Evolutionary conservation across 2,797 vertebrate genomes (phyloP), one percentile per base, ranked within the genome.

Genomic region (Emydoidea blandingii): DNA sequence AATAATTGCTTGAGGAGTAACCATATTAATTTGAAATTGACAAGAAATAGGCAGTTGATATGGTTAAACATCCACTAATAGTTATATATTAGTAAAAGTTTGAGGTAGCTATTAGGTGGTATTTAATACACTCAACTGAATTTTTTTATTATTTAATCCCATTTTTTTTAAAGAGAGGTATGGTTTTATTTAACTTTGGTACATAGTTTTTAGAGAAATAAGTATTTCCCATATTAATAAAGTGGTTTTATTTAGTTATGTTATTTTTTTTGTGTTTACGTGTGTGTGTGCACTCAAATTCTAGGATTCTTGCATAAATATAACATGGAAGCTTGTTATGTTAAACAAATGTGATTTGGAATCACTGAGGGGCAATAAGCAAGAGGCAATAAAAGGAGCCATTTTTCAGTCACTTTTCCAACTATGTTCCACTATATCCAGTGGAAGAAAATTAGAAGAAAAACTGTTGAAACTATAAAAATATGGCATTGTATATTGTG

Each of bases 401-500:
- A 97, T 97, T 97, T 96, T 93, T 86, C 4, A 62, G 83, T 94
- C 1, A 1, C 92, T 96, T 97, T 87, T 95, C 85, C 90, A 89
- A 72, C 65, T 94, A 50, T 85, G 56, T 88, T 88, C 86, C 93
- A 72, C 97, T 96, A 85, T 57, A 23, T 87, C 93, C 92, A 97
- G 90, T 96, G 91, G 89, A 90, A 62, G 88, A 93, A 97, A 97
- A 95, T 96, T 76, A 87, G 83, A 97, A 92, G 95, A 95, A 97
- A 95, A 96, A 96, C 90, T 95, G 93, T 50, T 90, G 95, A 74
- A 83, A 91, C 86, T 88, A 65, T 86, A 92, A 90, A 97, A 97
- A 96, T 93, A 97, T 96, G 86, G 84, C 92, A 86, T 97, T 98
- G 98, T 94, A 91, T 92, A 97, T 96, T 95, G 94, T 97, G 96